A percentile compares a stretch with the other conserved stretches of the same genome.
These are phyloP conservation scores for Sycophila texana DNA, from an alignment of 2,888 invertebrate genomes.

Conservation along the genomic window DNA sequence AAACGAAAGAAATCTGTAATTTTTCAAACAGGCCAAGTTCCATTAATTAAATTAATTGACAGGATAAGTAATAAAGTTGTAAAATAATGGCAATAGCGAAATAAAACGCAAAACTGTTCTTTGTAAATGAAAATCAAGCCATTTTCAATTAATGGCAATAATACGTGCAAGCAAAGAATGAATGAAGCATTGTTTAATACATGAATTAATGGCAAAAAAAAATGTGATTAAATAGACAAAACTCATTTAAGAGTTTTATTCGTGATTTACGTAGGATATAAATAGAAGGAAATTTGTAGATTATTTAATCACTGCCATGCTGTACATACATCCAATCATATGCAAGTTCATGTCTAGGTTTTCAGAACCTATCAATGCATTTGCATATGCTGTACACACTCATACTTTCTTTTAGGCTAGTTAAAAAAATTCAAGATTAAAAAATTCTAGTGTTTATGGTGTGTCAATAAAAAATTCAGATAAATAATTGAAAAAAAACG, in stretches of 20 bases:
- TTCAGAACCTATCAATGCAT: conserved; percentile 53
- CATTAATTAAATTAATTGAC: conserved; percentile 43
- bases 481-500: conserved; percentile 13
- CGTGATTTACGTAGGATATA: conserved; percentile 60
- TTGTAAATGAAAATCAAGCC: conserved; percentile 12
- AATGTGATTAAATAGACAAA: conserved; percentile 51
- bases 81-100: conserved; percentile 41
- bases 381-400: conserved; percentile 31
- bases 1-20: conserved; percentile 36
- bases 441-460: conserved; percentile 44
- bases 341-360: conserved; percentile 40
- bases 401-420: conserved; percentile 49
- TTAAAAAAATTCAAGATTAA: conserved; percentile 44
- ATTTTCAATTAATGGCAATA: conserved; percentile 41
- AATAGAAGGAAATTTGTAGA: conserved; percentile 64
- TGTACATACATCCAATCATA: conserved; percentile 66
- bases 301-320: conserved; percentile 73
- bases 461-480: conserved; percentile 47
- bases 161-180: conserved; percentile 30
- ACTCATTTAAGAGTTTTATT: conserved; percentile 50
- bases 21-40: conserved; percentile 46
- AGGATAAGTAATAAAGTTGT: conserved; percentile 37
- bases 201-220: conserved; percentile 46
- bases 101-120: conserved; percentile 26
- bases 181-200: conserved; percentile 17